These are phyloP conservation scores for Macquaria australasica DNA, from an alignment of 2,113 vertebrate species.

Conservation along the genomic window DNA sequence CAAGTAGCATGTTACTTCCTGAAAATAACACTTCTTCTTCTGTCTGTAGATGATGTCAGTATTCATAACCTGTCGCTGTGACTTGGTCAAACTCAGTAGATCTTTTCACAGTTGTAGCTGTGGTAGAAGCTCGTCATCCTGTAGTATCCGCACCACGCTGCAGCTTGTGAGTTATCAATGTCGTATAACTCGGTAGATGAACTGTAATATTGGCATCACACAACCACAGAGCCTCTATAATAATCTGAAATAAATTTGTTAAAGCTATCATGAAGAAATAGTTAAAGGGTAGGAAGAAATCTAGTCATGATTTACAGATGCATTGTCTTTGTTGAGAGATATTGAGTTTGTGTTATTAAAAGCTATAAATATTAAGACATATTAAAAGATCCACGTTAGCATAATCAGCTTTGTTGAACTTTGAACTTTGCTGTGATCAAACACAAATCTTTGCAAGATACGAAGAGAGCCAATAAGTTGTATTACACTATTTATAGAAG, in stretches of 20 bases:
- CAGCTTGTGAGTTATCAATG: background rate
- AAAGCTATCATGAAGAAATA: background rate
- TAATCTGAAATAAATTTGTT: background rate
- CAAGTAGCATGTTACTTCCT: slow-evolving; percentile 20
- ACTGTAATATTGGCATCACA: background rate
- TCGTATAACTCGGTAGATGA: background rate
- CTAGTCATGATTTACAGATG: background rate
- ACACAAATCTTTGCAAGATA: background rate
- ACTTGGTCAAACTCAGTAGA: background rate
- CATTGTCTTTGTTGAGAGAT: too few relatives aligned
- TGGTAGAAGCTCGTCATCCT: background rate
- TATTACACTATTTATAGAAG: background rate
- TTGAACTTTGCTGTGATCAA: background rate
- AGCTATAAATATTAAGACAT: background rate
- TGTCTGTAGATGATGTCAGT: slow-evolving; percentile 10
- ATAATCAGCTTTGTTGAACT: background rate
- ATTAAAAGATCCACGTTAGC: background rate
- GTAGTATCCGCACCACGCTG: background rate
- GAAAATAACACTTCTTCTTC: background rate
- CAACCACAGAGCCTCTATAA: background rate
- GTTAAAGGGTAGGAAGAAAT: background rate
- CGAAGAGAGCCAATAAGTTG: background rate
- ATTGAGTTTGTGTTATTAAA: background rate
- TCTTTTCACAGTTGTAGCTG: background rate
- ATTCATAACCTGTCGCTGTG: slow-evolving; percentile 9